Conservation (phyloP, 1,140 invertebrate species). For the Scylla paramamosain region DNA sequence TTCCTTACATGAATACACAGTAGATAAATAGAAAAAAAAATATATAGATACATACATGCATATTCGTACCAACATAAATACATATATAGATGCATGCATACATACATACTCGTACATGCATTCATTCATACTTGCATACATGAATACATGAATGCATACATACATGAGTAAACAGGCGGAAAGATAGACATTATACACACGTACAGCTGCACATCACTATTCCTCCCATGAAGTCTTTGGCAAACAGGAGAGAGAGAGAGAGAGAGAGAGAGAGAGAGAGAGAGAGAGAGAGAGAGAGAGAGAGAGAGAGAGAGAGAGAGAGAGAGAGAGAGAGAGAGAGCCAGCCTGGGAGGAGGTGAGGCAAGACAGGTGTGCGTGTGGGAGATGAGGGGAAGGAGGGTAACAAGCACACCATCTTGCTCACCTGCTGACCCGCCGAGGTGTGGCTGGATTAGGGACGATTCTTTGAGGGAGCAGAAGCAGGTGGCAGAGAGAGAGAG, state of each 20-base stretch:
- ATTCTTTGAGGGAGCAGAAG: background rate
- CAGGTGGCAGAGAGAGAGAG: background rate
- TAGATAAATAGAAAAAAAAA: background rate
- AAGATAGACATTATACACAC: no score
- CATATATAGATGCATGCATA: background rate
- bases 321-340: background rate
- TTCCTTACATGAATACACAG: no score
- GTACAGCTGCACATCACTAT: background rate
- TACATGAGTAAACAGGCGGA: no score
- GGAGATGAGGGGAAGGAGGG: no score
- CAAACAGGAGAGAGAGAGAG: background rate
- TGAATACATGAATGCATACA: background rate
- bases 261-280: constrained; percentile 17
- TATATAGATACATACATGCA: background rate
- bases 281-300: constrained; percentile 10
- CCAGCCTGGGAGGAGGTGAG: background rate
- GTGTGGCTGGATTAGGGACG: background rate
- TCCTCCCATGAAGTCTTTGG: background rate
- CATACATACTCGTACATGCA: background rate
- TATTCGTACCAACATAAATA: background rate
- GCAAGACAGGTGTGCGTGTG: constrained; percentile 3
- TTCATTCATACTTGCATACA: background rate
- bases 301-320: background rate
- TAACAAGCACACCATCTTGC: background rate
- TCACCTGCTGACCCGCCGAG: background rate